Evolutionary conservation across 2,888 invertebrate species (phyloP), one percentile per base, ranked within the genome.

Genomic region (Xestia ashworthii): DNA sequence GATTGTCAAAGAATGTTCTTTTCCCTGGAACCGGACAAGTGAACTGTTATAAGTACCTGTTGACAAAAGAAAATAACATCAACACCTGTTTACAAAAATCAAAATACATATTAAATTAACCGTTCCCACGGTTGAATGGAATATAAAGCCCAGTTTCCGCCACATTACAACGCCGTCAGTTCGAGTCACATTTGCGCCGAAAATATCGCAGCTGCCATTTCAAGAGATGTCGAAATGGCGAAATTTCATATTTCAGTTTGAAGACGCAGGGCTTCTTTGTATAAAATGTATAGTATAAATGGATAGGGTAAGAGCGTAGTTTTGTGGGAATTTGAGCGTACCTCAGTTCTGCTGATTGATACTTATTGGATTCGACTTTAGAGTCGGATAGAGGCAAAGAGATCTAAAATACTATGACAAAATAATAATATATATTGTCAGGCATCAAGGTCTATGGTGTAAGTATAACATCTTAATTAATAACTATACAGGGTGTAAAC

Each of bases 171-270:
- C 46, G 64, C 55, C 58, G 76, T 78, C 86, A 80, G 60, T 74
- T 73, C 22, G 32, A 76, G 83, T 67, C 87, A 83, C 76, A 78
- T 83, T 78, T 62, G 64, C 60, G 53, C 69, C 62, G 76, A 83
- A 87, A 84, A 88, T 86, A 83, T 83, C 76, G 72, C 81, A 83
- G 70, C 75, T 75, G 75, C 76, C 80, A 70, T 84, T 86, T 84
- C 67, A 77, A 69, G 78, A 82, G 75, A 77, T 76, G 87, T 88
- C 83, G 83, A 87, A 87, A 85, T 68, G 81, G 75, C 70, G 71
- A 86, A 84, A 88, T 88, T 87, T 87, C 83, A 88, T 87, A 88
- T 87, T 87, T 83, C 78, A 58, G 12, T 25, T 55, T 66, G 72
- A 22, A 81, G 69, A 72, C 66, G 65, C 60, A 11, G 71, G 19